These are phyloP conservation scores for Autographa pulchrina DNA, from an alignment of 2,888 invertebrate species.

Conservation along the genomic window DNA sequence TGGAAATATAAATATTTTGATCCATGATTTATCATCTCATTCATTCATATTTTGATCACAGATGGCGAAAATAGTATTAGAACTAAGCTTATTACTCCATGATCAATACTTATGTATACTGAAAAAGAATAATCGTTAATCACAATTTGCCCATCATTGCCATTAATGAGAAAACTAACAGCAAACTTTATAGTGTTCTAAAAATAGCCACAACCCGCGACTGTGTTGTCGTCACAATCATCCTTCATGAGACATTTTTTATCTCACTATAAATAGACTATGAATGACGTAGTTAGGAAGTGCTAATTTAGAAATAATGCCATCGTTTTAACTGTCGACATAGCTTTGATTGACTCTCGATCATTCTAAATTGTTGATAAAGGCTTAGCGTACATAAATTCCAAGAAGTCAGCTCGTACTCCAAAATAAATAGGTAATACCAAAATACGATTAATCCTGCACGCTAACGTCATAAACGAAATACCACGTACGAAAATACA, in stretches of 20 bases:
- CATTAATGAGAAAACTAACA: constrained; percentile 1
- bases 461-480: neutral
- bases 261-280: neutral
- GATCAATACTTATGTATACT: neutral
- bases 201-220: constrained; percentile 7
- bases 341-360: constrained; percentile 4
- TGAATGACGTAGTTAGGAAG: constrained; percentile 2
- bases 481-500: neutral
- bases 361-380: neutral
- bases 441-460: neutral
- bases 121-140: neutral
- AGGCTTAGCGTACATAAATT: too few species aligned
- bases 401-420: too few species aligned
- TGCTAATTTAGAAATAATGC: constrained; percentile 4
- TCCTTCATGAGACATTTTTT: constrained; percentile 13
- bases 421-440: neutral
- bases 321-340: neutral
- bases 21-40: too few species aligned
- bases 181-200: neutral
- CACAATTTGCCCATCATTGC: neutral
- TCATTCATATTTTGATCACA: neutral
- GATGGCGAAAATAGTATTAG: neutral
- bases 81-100: neutral
- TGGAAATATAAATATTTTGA: too few species aligned
- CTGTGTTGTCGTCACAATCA: constrained; percentile 27